Conservation (phyloP, 2,888 invertebrate species). For the Anorthoa munda region DNA sequence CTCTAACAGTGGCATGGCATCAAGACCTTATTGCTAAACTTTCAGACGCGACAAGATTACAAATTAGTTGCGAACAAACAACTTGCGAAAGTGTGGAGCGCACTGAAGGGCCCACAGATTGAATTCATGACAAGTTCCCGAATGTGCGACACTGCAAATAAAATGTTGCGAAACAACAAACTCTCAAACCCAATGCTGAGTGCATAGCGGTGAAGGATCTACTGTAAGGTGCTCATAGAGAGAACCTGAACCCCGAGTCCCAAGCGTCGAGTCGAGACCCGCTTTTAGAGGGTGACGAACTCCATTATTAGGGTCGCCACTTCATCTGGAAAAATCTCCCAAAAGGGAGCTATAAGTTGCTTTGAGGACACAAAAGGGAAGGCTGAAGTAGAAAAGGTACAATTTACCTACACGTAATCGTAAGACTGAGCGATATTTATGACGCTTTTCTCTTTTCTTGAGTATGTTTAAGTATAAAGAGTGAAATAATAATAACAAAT, state of each 20-base stretch:
- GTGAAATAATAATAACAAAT: slow-evolving; percentile 28
- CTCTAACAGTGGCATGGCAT: slow-evolving; percentile 23
- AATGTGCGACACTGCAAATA: slow-evolving; percentile 5
- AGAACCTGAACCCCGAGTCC: neutral
- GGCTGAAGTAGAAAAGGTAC: neutral
- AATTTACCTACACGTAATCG: slow-evolving; percentile 1
- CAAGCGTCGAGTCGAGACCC: neutral
- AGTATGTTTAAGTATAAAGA: neutral
- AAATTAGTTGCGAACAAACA: slow-evolving; percentile 50
- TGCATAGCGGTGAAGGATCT: neutral
- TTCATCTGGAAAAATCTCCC: slow-evolving; percentile 12
- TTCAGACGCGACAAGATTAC: slow-evolving; percentile 52
- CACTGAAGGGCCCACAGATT: slow-evolving; percentile 17
- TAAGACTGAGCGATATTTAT: slow-evolving; percentile 8
- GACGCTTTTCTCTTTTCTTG: slow-evolving; percentile 2
- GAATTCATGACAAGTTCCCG: slow-evolving; percentile 4
- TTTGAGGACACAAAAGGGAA: slow-evolving; percentile 7
- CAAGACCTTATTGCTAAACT: slow-evolving; percentile 59
- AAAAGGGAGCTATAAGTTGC: neutral
- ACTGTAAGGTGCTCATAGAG: neutral
- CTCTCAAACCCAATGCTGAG: slow-evolving; percentile 2
- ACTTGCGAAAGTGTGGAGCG: slow-evolving; percentile 21
- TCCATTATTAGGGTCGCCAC: slow-evolving; percentile 9
- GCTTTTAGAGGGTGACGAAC: neutral
- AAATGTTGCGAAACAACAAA: slow-evolving; percentile 4